Conservation (phyloP, 2,797 vertebrate species). For the Schizopygopsis pylzovi region DNA sequence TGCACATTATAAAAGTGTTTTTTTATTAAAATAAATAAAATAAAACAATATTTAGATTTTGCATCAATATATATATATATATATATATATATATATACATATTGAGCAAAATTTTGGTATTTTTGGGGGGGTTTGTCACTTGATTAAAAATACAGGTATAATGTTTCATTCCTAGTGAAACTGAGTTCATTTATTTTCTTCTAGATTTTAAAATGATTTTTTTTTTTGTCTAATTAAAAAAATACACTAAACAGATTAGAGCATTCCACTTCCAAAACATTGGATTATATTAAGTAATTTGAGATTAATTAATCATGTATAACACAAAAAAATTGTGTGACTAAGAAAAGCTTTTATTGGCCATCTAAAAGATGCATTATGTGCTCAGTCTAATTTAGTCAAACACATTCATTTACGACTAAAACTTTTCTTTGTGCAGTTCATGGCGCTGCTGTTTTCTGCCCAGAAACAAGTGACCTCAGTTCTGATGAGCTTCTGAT, state of each 20-base stretch:
- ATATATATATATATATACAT: too few species aligned
- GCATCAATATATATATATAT: too few species aligned
- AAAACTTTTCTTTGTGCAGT: constrained; percentile 56
- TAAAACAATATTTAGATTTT: too few species aligned
- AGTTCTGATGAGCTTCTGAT: constrained; percentile 56
- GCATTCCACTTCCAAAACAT: not conserved
- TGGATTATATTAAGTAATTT: not conserved
- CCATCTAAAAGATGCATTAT: not conserved
- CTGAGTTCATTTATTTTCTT: not conserved
- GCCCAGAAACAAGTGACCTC: constrained; percentile 61
- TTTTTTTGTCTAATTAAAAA: not conserved
- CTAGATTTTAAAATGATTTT: not conserved
- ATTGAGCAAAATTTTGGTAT: not conserved
- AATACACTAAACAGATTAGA: not conserved
- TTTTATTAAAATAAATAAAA: too few species aligned
- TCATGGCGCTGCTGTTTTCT: constrained; percentile 60
- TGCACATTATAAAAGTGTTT: too few species aligned
- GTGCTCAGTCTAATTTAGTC: not conserved
- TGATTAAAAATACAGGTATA: not conserved
- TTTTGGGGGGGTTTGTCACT: not conserved
- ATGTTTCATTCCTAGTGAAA: not conserved
- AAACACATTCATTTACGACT: not conserved
- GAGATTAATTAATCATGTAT: not conserved
- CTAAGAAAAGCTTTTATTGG: not conserved
- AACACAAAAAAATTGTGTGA: not conserved